Conservation (phyloP, 2,888 invertebrate species). For the Brachypalpus laphriformis region DNA sequence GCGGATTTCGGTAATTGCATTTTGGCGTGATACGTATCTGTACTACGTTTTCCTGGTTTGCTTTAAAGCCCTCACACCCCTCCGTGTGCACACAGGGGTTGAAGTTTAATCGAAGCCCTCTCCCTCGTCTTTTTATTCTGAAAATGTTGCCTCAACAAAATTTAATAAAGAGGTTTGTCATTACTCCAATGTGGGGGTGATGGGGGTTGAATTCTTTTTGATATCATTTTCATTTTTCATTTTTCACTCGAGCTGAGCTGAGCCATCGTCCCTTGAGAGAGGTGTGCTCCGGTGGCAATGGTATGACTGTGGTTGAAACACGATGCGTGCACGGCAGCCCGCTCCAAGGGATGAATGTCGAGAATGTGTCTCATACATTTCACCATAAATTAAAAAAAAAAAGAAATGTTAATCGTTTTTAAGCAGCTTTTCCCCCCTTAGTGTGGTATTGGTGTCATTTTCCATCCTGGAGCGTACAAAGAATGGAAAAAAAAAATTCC, state of each 20-base stretch:
- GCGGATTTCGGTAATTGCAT: constrained; percentile 58
- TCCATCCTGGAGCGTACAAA: background rate
- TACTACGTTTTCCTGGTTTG: background rate
- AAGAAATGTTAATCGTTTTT: constrained; percentile 41
- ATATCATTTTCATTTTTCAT: constrained; percentile 22
- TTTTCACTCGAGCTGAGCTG: constrained; percentile 16
- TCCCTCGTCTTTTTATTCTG: background rate
- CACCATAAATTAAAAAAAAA: constrained; percentile 17
- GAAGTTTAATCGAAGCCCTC: background rate
- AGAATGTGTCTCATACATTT: constrained; percentile 38
- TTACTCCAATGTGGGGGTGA: background rate
- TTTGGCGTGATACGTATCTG: constrained; percentile 44
- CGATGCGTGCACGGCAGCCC: background rate
- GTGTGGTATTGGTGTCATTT: background rate
- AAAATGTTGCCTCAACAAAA: constrained; percentile 55
- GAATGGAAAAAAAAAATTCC: background rate
- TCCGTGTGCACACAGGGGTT: constrained; percentile 1
- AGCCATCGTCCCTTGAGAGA: constrained; percentile 14
- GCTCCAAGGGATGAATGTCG: constrained; percentile 3
- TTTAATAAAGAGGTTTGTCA: constrained; percentile 61
- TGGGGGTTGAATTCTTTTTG: constrained; percentile 18
- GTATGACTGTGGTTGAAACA: background rate
- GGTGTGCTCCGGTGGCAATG: background rate
- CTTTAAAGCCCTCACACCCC: background rate
- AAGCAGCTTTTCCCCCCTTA: constrained; percentile 33